phyloP scores from a whole-genome alignment of 2,888 invertebrate species.

The Callosobruchus maculatus region DNA sequence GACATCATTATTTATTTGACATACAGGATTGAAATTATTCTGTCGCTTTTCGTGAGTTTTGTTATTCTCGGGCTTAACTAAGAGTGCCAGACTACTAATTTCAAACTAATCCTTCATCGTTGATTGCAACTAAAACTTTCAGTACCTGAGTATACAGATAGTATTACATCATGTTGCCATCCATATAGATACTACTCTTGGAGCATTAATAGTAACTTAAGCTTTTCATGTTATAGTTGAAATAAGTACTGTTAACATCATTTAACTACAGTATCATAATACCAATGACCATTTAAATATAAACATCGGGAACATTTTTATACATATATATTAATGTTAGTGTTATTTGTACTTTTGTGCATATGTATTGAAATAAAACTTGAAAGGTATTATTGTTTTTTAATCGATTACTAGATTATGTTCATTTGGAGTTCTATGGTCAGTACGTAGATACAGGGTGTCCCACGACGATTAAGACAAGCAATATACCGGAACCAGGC shows the following conservation, averaged over 20 bases:
- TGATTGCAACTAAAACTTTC: not conserved
- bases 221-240: not conserved
- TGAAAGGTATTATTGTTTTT: not conserved
- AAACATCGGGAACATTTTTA: not conserved
- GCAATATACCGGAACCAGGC: no score
- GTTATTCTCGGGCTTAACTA: no score
- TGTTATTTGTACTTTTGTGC: not conserved
- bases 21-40: no score
- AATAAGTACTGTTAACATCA: not conserved
- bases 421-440: no score
- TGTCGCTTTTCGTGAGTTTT: no score
- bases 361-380: not conserved
- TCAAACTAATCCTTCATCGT: no score
- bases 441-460: no score
- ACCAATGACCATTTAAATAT: not conserved
- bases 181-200: not conserved
- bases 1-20: no score
- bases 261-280: not conserved
- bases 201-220: not conserved
- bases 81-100: no score
- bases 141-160: not conserved
- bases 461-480: no score
- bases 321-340: not conserved
- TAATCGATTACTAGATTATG: no score
- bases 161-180: not conserved